These are phyloP conservation scores for Sigmodon hispidus DNA, from an alignment of 2,113 vertebrate species.

Conservation along the genomic window DNA sequence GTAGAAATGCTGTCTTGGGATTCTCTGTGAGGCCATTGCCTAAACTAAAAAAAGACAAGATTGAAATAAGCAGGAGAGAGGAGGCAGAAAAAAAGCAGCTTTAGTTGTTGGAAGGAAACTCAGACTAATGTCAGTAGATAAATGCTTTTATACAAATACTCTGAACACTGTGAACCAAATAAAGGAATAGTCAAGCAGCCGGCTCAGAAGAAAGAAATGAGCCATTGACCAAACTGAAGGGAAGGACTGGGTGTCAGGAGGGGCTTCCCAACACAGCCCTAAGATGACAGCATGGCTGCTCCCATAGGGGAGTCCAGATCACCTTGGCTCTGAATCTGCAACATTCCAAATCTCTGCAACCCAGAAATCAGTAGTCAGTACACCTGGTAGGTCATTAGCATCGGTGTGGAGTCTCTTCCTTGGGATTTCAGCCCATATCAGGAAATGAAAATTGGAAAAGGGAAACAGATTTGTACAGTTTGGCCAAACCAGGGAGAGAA, in stretches of 20 bases:
- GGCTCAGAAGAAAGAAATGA: neutral
- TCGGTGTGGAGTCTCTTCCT: neutral
- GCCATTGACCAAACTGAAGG: neutral
- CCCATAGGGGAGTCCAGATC: neutral
- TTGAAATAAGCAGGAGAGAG: neutral
- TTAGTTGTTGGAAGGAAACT: neutral
- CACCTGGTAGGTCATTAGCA: neutral
- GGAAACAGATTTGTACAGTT: neutral
- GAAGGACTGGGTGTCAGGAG: neutral
- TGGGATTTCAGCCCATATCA: no score
- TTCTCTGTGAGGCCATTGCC: neutral
- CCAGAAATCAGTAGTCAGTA: neutral
- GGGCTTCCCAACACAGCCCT: neutral
- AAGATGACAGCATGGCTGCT: neutral
- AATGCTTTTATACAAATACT: neutral
- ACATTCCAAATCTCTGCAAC: neutral
- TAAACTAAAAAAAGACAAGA: neutral
- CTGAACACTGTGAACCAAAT: neutral
- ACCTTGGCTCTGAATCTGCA: neutral
- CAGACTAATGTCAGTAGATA: neutral
- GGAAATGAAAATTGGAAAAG: neutral
- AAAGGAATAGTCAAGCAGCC: neutral
- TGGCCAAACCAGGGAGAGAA: neutral
- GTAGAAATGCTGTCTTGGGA: no score
- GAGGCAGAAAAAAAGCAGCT: neutral